These are phyloP conservation scores for Pachydiplax longipennis DNA, from an alignment of 2,888 invertebrate genomes.

Conservation along the genomic window DNA sequence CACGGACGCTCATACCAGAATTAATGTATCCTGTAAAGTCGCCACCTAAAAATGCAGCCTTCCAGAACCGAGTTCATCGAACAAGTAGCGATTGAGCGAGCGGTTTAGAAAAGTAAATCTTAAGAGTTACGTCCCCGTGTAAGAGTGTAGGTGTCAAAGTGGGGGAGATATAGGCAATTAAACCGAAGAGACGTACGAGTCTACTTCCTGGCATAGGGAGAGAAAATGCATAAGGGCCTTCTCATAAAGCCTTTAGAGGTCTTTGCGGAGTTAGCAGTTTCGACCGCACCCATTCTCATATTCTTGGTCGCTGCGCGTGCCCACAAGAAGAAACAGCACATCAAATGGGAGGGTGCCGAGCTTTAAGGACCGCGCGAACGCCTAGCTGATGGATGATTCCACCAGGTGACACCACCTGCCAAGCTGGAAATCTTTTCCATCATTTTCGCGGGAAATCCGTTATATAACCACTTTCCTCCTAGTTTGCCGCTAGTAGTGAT, in stretches of 20 bases:
- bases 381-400: constrained; percentile 21
- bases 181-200: constrained; percentile 27
- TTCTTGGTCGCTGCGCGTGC: not conserved
- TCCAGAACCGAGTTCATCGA: not conserved
- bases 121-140: not conserved
- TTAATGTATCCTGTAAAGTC: not conserved
- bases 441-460: constrained; percentile 24
- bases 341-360: not conserved
- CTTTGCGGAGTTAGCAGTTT: not conserved
- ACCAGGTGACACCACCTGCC: constrained; percentile 29
- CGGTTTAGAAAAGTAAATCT: not conserved
- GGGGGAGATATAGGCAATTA: constrained; percentile 15
- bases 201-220: not conserved
- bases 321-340: not conserved
- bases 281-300: constrained; percentile 36
- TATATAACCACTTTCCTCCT: not conserved
- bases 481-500: not conserved
- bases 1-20: not conserved
- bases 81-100: not conserved
- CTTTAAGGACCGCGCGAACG: not conserved
- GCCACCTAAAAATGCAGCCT: not conserved
- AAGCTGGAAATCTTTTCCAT: constrained; percentile 20
- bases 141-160: not conserved
- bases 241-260: constrained; percentile 34
- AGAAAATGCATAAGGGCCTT: not conserved